These are phyloP conservation scores for Alectoris magna DNA, from an alignment of 2,797 vertebrate genomes.

Conservation along the genomic window DNA sequence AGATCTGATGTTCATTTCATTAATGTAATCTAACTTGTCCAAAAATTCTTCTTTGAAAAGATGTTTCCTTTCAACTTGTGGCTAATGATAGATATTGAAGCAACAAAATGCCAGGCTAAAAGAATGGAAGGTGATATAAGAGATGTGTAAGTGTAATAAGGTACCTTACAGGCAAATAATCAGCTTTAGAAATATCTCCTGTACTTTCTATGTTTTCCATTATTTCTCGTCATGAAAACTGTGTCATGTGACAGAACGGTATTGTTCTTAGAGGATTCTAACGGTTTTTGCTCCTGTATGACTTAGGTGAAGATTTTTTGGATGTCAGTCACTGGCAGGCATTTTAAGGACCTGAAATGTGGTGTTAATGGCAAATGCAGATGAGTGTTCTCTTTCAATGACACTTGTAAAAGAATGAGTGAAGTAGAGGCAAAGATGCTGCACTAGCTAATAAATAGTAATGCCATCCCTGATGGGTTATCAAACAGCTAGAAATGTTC, in stretches of 20 bases:
- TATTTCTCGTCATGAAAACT: background rate
- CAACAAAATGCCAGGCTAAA: background rate
- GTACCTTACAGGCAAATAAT: background rate
- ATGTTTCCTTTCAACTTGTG: constrained; percentile 3
- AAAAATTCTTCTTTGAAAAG: background rate
- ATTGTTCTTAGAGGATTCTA: background rate
- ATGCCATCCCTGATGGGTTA: background rate
- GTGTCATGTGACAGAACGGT: background rate
- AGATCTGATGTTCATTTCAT: constrained; percentile 3
- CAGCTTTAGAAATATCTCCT: background rate
- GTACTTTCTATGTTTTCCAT: background rate
- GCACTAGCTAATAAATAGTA: constrained; percentile 6
- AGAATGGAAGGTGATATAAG: background rate
- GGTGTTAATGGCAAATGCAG: background rate
- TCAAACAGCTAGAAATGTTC: constrained; percentile 30
- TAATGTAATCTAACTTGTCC: background rate
- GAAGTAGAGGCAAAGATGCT: background rate
- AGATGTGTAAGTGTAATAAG: background rate
- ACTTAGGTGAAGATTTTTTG: background rate
- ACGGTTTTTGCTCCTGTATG: background rate
- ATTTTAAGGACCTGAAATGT: background rate
- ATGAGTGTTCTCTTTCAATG: background rate
- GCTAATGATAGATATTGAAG: background rate
- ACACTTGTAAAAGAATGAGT: background rate
- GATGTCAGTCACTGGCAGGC: background rate